Conservation (phyloP, 23 tunicate species). For the Ascidia mentula region DNA sequence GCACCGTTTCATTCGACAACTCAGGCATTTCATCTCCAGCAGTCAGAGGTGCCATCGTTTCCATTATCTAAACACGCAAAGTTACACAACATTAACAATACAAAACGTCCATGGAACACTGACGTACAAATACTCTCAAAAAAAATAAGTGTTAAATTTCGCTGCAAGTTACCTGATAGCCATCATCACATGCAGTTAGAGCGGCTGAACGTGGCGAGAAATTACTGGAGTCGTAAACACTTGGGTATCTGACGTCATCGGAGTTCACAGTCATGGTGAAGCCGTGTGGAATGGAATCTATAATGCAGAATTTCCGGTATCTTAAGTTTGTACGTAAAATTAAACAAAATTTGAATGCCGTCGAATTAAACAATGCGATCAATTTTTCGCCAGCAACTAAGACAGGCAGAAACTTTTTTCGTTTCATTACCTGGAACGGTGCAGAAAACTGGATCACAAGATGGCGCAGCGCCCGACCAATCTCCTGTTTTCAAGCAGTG, state of each 20-base stretch:
- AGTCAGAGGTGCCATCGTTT: constrained; percentile 4
- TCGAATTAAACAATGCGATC: too few species aligned
- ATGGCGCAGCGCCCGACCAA: constrained; percentile 28
- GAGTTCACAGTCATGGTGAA: constrained; percentile 14
- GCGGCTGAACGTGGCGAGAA: constrained; percentile 60
- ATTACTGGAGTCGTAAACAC: constrained; percentile 27
- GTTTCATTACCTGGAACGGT: constrained; percentile 28
- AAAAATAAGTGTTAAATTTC: too few species aligned
- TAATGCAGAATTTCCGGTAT: too few species aligned
- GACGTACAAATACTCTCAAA: not conserved
- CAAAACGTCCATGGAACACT: not conserved
- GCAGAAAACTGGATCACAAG: constrained; percentile 48
- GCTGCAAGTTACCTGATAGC: constrained; percentile 65
- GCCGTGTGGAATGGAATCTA: constrained; percentile 21
- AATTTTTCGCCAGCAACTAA: too few species aligned
- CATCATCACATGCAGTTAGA: constrained; percentile 56
- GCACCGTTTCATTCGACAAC: not conserved
- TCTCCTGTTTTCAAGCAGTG: constrained; percentile 16
- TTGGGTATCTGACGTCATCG: constrained; percentile 43
- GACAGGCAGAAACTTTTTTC: too few species aligned
- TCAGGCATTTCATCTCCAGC: constrained; percentile 10
- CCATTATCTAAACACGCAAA: not conserved
- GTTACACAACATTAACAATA: not conserved
- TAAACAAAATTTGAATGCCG: too few species aligned
- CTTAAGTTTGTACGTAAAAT: not conserved